Conservation (phyloP, 2,888 invertebrate species). For the Ceratothoa steindachneri region DNA sequence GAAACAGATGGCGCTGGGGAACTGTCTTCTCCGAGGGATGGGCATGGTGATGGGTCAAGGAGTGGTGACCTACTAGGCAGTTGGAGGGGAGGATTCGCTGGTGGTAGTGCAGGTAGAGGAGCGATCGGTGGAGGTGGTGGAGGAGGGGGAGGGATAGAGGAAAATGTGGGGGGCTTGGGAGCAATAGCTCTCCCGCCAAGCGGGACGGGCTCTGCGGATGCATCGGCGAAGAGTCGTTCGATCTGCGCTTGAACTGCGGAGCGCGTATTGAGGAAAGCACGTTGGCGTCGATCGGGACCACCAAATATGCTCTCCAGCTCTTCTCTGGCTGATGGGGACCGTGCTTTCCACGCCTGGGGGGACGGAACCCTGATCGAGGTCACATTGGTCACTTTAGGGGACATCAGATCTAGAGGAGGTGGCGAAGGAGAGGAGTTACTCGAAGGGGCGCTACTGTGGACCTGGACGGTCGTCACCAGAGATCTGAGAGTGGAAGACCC, state of each 20-base stretch:
- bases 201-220: conserved; percentile 61
- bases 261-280: conserved; percentile 46
- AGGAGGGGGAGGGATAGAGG: conserved; percentile 16
- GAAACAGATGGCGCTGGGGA: conserved; percentile 18
- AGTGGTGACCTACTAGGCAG: conserved; percentile 16
- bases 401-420: background rate
- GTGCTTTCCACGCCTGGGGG: background rate
- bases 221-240: conserved; percentile 76
- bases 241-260: conserved; percentile 80
- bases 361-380: conserved; percentile 1
- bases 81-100: conserved; percentile 14
- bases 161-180: background rate
- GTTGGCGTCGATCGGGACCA: conserved; percentile 37
- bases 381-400: background rate
- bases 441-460: background rate
- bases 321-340: conserved; percentile 6
- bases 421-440: background rate
- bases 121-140: conserved; percentile 17
- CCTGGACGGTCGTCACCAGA: background rate
- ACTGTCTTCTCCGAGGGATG: background rate
- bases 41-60: background rate
- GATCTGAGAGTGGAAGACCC: background rate
- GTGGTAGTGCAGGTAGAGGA: conserved; percentile 14
- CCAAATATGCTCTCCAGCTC: conserved; percentile 44
- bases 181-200: background rate